Evolutionary conservation across 1,140 invertebrate genomes (phyloP), one percentile per base, ranked within the genome.

Genomic region (Bombus sylvicola): DNA sequence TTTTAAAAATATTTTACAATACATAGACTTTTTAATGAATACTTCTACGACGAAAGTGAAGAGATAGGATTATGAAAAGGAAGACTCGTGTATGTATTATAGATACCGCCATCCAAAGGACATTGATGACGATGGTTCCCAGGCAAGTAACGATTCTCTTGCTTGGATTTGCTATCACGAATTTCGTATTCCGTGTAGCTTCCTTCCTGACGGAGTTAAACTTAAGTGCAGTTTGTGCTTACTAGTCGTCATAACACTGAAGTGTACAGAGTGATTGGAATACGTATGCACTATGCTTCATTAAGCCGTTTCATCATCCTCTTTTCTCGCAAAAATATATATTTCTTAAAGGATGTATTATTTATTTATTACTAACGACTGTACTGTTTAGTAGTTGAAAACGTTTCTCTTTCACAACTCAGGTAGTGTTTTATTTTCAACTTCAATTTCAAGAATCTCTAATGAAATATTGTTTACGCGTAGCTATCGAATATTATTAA

Each of bases 181-280:
- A 92, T 92, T 92, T 91, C 85, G 91, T 92, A 92, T 92, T 92
- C 91, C 77, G 69, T 86, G 90, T 87, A 68, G 86, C 85, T 88
- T 76, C 88, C 85, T 59, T 75, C 69, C 74, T 82, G 83, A 81
- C 83, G 75, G 87, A 92, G 91, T 92, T 92, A 85, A 90, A 89
- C 89, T 68, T 91, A 92, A 92, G 91, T 91, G 91, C 91, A 92
- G 89, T 92, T 92, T 92, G 90, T 85, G 88, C 85, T 91, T 83
- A 75, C 80, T 74, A 88, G 90, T 80, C 87, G 82, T 91, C 91
- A 92, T 91, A 90, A 92, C 86, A 76, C 83, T 62, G 64, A 77
- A 81, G 85, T 90, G 86, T 91, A 87, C 89, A 83, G 85, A 74
- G 71, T 87, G 89, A 92, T 92, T 90, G 91, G 89, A 87, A 91